These are phyloP conservation scores for Phocides pigmalion DNA, from an alignment of 1,140 invertebrate species.

Conservation along the genomic window DNA sequence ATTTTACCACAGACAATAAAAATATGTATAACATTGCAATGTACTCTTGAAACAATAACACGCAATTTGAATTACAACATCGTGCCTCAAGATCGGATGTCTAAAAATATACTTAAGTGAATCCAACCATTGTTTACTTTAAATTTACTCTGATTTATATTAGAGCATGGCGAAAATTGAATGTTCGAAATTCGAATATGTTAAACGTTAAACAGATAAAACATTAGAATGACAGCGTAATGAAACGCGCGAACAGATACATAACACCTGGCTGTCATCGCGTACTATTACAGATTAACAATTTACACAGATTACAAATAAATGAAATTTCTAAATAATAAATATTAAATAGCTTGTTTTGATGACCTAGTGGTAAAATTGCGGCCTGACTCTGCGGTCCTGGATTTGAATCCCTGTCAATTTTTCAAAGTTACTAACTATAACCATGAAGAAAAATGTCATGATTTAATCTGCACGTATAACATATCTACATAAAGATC, in stretches of 20 bases:
- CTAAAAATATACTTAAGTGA: conserved; percentile 8
- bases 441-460: too few species aligned
- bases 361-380: too few species aligned
- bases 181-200: background rate
- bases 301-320: too few species aligned
- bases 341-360: background rate
- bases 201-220: conserved; percentile 10
- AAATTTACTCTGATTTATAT: conserved; percentile 6
- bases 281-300: background rate
- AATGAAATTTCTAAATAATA: too few species aligned
- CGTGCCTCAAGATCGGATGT: background rate
- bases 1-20: too few species aligned
- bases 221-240: conserved; percentile 12
- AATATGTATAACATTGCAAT: too few species aligned
- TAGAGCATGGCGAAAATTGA: background rate
- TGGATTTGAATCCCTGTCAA: too few species aligned
- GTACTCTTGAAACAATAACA: too few species aligned
- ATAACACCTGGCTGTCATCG: background rate
- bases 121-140: conserved; percentile 8
- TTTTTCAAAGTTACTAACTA: too few species aligned
- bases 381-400: too few species aligned
- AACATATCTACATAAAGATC: too few species aligned
- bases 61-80: background rate
- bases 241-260: conserved; percentile 1
- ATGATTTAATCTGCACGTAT: too few species aligned